Conservation (phyloP, 92 coral and sea anemone species). For the Plumapathes pennacea region DNA sequence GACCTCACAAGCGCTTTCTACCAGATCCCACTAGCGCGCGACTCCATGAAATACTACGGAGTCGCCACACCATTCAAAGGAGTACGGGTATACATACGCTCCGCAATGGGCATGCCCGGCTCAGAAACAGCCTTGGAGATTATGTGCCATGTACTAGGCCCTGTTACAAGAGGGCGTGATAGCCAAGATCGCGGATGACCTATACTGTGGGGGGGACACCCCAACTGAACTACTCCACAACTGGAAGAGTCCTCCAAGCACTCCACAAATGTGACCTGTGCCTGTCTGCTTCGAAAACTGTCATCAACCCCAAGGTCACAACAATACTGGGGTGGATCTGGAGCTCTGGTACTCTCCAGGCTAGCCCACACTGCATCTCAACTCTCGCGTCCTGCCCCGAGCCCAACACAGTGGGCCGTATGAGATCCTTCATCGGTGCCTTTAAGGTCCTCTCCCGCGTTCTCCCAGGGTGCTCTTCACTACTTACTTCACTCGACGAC, state of each 20-base stretch:
- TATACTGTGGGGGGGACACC: constrained; percentile 38
- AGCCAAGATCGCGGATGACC: constrained; percentile 37
- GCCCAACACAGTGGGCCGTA: constrained; percentile 36
- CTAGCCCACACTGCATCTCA: constrained; percentile 56
- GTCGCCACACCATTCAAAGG: constrained; percentile 47
- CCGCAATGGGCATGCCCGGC: constrained; percentile 61
- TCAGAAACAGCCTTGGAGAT: constrained; percentile 61
- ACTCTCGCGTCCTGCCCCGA: constrained; percentile 43
- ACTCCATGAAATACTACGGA: constrained; percentile 51
- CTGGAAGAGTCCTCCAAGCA: constrained; percentile 33
- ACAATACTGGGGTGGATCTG: constrained; percentile 46
- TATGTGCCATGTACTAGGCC: constrained; percentile 50
- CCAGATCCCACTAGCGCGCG: constrained; percentile 43
- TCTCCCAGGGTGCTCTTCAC: constrained; percentile 44
- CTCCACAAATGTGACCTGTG: constrained; percentile 41
- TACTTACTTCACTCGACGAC: constrained; percentile 48
- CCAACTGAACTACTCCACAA: constrained; percentile 32
- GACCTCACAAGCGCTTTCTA: constrained; percentile 62
- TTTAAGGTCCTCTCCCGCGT: constrained; percentile 58
- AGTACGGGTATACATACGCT: constrained; percentile 23
- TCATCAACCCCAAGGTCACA: constrained; percentile 37
- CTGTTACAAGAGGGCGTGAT: constrained; percentile 37
- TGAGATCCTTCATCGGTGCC: constrained; percentile 50
- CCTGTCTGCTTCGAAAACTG: constrained; percentile 39
- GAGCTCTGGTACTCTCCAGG: constrained; percentile 29